phyloP scores from a whole-genome alignment of 2,113 vertebrate genomes.

The Nyctibius bracteatus region DNA sequence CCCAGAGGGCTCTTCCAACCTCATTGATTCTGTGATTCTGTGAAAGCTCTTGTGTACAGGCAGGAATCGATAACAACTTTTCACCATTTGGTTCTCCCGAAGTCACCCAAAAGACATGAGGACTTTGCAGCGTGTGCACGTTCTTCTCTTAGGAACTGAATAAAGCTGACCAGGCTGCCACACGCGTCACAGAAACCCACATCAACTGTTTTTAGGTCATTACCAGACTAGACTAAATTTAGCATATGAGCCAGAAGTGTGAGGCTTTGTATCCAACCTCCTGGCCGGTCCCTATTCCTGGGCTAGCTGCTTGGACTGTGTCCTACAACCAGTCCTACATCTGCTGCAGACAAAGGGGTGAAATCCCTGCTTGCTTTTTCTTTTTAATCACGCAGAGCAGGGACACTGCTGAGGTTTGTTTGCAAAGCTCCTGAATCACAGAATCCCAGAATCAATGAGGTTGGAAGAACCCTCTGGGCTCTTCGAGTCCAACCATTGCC shows the following conservation, averaged over 20 bases:
- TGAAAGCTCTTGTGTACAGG: rapidly evolving
- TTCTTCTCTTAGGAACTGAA: background rate
- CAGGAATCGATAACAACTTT: background rate
- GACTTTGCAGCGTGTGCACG: rapidly evolving
- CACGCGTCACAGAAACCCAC: background rate
- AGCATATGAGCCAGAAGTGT: background rate
- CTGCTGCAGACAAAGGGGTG: background rate
- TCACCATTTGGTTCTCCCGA: rapidly evolving
- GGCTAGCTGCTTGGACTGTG: background rate
- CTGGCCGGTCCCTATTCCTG: background rate
- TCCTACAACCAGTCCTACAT: rapidly evolving
- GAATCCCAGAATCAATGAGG: no score
- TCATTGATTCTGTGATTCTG: no score
- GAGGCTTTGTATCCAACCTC: background rate
- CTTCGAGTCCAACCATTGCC: no score
- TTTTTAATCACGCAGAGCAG: background rate
- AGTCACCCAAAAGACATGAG: background rate
- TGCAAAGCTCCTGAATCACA: background rate
- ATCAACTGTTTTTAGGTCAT: background rate
- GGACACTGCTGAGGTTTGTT: rapidly evolving
- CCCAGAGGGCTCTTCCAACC: no score
- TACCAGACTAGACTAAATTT: background rate
- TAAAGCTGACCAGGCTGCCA: background rate
- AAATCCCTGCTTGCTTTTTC: background rate
- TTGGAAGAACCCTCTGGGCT: no score